These are phyloP conservation scores for Epirrhoe tristata DNA, from an alignment of 2,888 invertebrate genomes.

Conservation along the genomic window DNA sequence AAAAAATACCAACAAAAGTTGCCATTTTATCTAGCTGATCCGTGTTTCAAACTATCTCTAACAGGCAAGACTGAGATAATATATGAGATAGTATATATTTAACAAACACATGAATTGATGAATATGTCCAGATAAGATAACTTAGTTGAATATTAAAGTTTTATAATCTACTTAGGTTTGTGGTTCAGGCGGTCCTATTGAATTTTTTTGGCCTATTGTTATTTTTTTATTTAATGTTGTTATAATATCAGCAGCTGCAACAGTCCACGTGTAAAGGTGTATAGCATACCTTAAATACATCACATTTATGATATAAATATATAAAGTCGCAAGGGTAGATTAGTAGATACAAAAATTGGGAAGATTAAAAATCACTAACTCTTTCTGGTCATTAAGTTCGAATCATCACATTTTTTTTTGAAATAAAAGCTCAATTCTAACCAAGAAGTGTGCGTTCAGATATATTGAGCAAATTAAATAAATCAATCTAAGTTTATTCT, in stretches of 20 bases:
- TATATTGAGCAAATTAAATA: constrained; percentile 48
- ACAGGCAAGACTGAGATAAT: too few species aligned
- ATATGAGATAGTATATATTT: too few species aligned
- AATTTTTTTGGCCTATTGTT: neutral
- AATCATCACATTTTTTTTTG: constrained; percentile 62
- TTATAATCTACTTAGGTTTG: neutral
- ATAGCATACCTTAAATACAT: constrained; percentile 60
- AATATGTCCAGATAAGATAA: neutral
- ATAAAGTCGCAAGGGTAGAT: constrained; percentile 49
- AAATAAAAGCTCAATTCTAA: constrained; percentile 61
- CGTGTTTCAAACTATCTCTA: too few species aligned
- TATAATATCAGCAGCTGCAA: constrained; percentile 22
- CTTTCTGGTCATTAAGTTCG: constrained; percentile 72
- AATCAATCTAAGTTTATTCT: constrained; percentile 52
- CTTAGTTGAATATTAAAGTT: neutral
- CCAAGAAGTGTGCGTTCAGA: constrained; percentile 42
- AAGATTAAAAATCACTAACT: constrained; percentile 71
- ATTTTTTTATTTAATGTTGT: too few species aligned
- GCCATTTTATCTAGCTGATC: too few species aligned
- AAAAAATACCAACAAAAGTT: too few species aligned
- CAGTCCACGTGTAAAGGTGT: constrained; percentile 41
- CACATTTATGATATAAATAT: constrained; percentile 61
- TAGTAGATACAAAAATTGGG: constrained; percentile 65
- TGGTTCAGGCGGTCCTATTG: neutral
- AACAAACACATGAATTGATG: too few species aligned